Evolutionary conservation across 2,888 invertebrate genomes (phyloP).

Genomic region (Cosmia pyralina): DNA sequence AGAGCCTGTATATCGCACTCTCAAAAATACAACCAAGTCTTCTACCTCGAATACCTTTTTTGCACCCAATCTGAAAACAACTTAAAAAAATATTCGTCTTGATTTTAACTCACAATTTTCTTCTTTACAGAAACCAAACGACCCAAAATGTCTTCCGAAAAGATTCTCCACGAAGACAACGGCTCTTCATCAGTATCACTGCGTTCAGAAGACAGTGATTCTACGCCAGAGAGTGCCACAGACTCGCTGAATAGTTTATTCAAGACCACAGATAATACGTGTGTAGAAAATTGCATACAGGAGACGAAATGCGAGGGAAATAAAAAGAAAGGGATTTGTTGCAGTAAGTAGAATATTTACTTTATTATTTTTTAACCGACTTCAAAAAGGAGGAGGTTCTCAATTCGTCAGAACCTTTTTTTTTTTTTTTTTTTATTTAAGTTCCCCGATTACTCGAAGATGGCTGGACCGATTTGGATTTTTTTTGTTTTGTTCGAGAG

Average conservation of each 20-base stretch:
- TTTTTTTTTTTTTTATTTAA: too few relatives aligned
- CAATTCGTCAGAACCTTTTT: too few relatives aligned
- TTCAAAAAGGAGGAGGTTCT: too few relatives aligned
- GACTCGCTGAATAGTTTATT: conserved; percentile 75
- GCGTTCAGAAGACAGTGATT: conserved; percentile 63
- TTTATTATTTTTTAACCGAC: neutral
- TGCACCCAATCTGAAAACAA: too few relatives aligned
- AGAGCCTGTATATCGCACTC: too few relatives aligned
- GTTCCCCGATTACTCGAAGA: too few relatives aligned
- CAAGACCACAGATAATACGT: conserved; percentile 62
- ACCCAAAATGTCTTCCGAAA: conserved; percentile 51
- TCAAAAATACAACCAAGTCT: too few relatives aligned
- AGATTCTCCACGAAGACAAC: conserved; percentile 47
- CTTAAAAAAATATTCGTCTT: too few relatives aligned
- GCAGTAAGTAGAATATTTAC: conserved; percentile 70
- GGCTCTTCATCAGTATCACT: conserved; percentile 46
- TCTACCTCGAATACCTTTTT: too few relatives aligned
- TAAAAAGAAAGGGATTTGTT: conserved; percentile 64
- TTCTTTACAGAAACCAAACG: conserved; percentile 44
- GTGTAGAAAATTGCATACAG: conserved; percentile 63
- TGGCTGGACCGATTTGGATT: too few relatives aligned
- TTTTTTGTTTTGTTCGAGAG: too few relatives aligned
- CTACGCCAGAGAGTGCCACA: conserved; percentile 61
- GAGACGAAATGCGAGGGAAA: conserved; percentile 64
- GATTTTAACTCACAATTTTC: neutral